These are phyloP conservation scores for Unio pictorum DNA, from an alignment of 2,888 invertebrate species.

Conservation along the genomic window DNA sequence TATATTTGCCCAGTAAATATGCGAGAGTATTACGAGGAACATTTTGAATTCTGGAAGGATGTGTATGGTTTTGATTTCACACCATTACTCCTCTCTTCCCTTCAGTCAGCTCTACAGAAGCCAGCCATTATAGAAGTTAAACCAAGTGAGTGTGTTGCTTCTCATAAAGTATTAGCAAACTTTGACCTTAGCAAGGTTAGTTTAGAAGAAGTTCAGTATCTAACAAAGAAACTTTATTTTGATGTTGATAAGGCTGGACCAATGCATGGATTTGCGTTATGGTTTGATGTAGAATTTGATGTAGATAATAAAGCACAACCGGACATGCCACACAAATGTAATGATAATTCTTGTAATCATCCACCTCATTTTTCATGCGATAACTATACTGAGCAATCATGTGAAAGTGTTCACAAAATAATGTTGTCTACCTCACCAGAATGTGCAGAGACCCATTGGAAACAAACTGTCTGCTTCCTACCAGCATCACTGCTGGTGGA, in stretches of 20 bases:
- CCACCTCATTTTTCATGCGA: no score
- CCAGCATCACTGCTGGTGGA: slow-evolving; percentile 81
- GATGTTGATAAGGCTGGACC: slow-evolving; percentile 41
- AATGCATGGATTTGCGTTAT: slow-evolving; percentile 68
- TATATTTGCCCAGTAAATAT: slow-evolving; percentile 65
- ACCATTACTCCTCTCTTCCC: slow-evolving; percentile 47
- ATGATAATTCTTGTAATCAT: no score
- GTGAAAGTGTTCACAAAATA: slow-evolving; percentile 70
- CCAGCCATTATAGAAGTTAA: slow-evolving; percentile 53
- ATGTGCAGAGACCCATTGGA: slow-evolving; percentile 89
- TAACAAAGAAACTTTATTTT: slow-evolving; percentile 52
- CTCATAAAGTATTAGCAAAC: slow-evolving; percentile 47
- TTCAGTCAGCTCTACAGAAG: slow-evolving; percentile 44
- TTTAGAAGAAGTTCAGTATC: slow-evolving; percentile 47
- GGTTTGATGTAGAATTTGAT: slow-evolving; percentile 68
- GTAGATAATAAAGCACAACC: slow-evolving; percentile 5
- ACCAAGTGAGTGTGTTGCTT: slow-evolving; percentile 49
- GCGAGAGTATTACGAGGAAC: slow-evolving; percentile 53
- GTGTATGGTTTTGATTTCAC: slow-evolving; percentile 68
- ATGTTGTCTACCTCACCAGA: slow-evolving; percentile 86
- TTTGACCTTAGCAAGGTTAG: slow-evolving; percentile 61
- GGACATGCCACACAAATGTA: no score
- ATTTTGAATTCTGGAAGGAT: slow-evolving; percentile 65
- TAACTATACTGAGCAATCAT: no score
- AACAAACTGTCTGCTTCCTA: slow-evolving; percentile 91